These are phyloP conservation scores for Synergus laeviventris DNA, from an alignment of 2,888 invertebrate genomes.

Conservation along the genomic window DNA sequence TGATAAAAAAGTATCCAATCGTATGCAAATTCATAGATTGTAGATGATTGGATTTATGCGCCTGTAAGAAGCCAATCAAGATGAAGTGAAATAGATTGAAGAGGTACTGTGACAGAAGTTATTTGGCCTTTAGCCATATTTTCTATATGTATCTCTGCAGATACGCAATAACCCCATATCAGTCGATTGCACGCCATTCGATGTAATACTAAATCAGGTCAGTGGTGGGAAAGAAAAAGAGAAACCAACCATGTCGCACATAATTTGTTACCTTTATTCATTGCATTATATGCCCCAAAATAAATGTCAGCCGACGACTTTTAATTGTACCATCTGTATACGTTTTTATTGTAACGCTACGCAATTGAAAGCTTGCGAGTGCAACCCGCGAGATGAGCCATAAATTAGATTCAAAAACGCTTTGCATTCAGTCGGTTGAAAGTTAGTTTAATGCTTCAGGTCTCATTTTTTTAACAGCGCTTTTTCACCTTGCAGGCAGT, in stretches of 20 bases:
- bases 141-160: conserved; percentile 41
- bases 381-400: conserved; percentile 21
- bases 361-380: conserved; percentile 21
- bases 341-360: not conserved
- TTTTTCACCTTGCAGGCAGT: conserved; percentile 21
- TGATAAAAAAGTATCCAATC: conserved; percentile 2
- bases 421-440: conserved; percentile 9
- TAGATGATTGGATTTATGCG: conserved; percentile 7
- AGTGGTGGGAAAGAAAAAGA: conserved; percentile 18
- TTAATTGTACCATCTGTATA: conserved; percentile 31
- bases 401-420: conserved; percentile 29
- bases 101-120: conserved; percentile 45
- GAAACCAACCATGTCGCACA: conserved; percentile 18
- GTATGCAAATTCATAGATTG: conserved; percentile 34
- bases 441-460: conserved; percentile 34
- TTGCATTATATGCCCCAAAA: conserved; percentile 22
- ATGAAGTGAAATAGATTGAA: conserved; percentile 40
- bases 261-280: conserved; percentile 26
- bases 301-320: conserved; percentile 23
- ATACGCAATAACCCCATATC: conserved; percentile 45
- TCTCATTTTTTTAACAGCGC: conserved; percentile 20
- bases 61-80: conserved; percentile 33
- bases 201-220: conserved; percentile 46
- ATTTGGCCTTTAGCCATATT: conserved; percentile 52
- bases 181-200: conserved; percentile 41